These are phyloP conservation scores for Agrotis clavis DNA, from an alignment of 2,888 invertebrate genomes.

Conservation along the genomic window DNA sequence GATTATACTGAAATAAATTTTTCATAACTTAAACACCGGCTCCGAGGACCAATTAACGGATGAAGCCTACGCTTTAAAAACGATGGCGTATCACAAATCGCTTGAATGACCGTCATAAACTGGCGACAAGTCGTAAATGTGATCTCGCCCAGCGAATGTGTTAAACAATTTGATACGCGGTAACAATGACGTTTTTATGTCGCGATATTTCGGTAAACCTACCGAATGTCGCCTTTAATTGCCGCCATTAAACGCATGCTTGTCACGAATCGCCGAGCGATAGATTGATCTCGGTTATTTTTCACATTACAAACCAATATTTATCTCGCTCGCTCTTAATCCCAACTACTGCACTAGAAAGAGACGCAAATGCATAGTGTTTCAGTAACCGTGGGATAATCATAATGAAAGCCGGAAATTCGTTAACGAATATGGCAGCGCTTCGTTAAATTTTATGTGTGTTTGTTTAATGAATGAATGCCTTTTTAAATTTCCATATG, in stretches of 20 bases:
- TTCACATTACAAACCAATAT: slow-evolving; percentile 63
- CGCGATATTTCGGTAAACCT: slow-evolving; percentile 86
- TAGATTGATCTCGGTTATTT: slow-evolving; percentile 77
- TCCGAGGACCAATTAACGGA: slow-evolving; percentile 66
- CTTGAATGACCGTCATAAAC: slow-evolving; percentile 81
- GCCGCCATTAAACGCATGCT: slow-evolving; percentile 86
- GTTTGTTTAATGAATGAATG: slow-evolving; percentile 89
- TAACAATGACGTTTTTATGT: slow-evolving; percentile 87
- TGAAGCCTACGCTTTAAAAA: slow-evolving; percentile 74
- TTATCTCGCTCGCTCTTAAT: slow-evolving; percentile 69
- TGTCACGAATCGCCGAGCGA: slow-evolving; percentile 85
- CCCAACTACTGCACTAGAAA: slow-evolving; percentile 66
- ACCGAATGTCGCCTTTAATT: slow-evolving; percentile 86
- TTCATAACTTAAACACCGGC: slow-evolving; percentile 41
- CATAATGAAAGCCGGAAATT: slow-evolving; percentile 88
- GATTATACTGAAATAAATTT: slow-evolving; percentile 1
- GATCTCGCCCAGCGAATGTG: slow-evolving; percentile 80
- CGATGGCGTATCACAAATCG: slow-evolving; percentile 80
- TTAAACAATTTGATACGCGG: slow-evolving; percentile 89
- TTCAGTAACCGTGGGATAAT: slow-evolving; percentile 77
- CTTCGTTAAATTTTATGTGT: slow-evolving; percentile 90
- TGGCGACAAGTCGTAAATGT: slow-evolving; percentile 83
- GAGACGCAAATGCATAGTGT: slow-evolving; percentile 70
- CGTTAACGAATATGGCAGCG: slow-evolving; percentile 89
- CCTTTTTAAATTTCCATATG: slow-evolving; percentile 88